Evolutionary conservation across 2,888 invertebrate species (phyloP).

Genomic region (Diogma glabrata): DNA sequence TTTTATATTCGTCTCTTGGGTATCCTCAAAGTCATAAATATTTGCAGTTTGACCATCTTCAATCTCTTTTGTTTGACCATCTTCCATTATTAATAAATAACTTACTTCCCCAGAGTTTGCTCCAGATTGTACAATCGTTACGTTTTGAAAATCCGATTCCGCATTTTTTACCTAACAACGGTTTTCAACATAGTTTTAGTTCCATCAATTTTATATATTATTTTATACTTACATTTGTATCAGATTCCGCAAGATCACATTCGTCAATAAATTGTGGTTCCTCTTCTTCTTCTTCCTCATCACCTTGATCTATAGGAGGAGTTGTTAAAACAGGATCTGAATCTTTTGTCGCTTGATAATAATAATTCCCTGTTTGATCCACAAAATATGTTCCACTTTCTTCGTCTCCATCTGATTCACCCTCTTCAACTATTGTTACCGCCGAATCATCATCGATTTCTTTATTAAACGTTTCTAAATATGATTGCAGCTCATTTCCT

Average conservation of each 20-base stretch:
- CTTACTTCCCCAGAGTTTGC: constrained; percentile 17
- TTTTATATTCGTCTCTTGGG: constrained; percentile 41
- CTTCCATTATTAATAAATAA: constrained; percentile 76
- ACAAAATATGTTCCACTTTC: constrained; percentile 67
- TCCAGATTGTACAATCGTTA: not conserved
- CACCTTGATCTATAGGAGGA: no score
- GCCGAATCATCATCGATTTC: constrained; percentile 48
- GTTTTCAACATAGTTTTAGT: constrained; percentile 14
- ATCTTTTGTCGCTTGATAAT: constrained; percentile 60
- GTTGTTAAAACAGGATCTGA: constrained; percentile 52
- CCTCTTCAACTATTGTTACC: constrained; percentile 11
- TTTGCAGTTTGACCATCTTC: constrained; percentile 39
- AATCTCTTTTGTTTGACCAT: constrained; percentile 35
- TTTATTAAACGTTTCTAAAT: constrained; percentile 70
- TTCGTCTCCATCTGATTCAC: constrained; percentile 35
- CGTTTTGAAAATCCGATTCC: constrained; percentile 8
- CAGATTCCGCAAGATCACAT: constrained; percentile 11
- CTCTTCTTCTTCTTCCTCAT: no score
- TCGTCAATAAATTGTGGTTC: constrained; percentile 21
- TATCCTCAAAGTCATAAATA: constrained; percentile 66
- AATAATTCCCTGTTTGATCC: constrained; percentile 71
- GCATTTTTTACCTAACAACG: not conserved
- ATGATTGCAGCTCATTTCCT: constrained; percentile 54
- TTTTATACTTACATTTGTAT: constrained; percentile 16
- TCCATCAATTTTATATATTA: not conserved